Evolutionary conservation across 1,140 invertebrate genomes (phyloP).

Genomic region (Lepidotrigona ventralis): DNA sequence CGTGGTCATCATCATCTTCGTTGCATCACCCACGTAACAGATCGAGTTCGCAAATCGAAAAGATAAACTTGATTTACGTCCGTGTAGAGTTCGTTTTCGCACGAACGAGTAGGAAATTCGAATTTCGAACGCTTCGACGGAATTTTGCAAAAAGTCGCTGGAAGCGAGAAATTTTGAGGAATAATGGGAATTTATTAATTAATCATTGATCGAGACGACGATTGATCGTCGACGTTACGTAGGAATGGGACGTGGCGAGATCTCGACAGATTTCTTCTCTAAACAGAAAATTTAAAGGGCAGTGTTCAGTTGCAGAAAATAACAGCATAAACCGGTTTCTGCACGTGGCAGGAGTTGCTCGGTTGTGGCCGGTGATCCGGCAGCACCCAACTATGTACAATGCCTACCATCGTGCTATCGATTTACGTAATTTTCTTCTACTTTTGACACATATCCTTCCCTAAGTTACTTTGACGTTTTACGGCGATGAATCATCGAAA

Average conservation of each 20-base stretch:
- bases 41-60: neutral
- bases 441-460: neutral
- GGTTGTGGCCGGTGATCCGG: slow-evolving; percentile 5
- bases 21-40: neutral
- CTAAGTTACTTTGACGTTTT: neutral
- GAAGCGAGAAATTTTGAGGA: neutral
- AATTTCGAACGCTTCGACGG: neutral
- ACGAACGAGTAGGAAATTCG: neutral
- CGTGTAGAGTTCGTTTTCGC: neutral
- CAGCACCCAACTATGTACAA: neutral
- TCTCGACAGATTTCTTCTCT: slow-evolving; percentile 12
- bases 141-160: neutral
- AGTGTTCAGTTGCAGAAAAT: slow-evolving; percentile 28
- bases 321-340: slow-evolving; percentile 54
- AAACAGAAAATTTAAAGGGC: slow-evolving; percentile 29
- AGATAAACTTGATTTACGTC: neutral
- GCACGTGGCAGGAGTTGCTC: slow-evolving; percentile 36
- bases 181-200: neutral
- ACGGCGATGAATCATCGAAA: neutral
- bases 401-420: neutral
- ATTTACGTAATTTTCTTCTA: slow-evolving; percentile 31
- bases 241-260: neutral
- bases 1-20: neutral
- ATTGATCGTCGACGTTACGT: too few relatives aligned
- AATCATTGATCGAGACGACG: neutral